A percentile compares a stretch with the other conserved stretches of the same genome.
Conservation (phyloP, 2,797 vertebrate species). For the Helostoma temminkii region DNA sequence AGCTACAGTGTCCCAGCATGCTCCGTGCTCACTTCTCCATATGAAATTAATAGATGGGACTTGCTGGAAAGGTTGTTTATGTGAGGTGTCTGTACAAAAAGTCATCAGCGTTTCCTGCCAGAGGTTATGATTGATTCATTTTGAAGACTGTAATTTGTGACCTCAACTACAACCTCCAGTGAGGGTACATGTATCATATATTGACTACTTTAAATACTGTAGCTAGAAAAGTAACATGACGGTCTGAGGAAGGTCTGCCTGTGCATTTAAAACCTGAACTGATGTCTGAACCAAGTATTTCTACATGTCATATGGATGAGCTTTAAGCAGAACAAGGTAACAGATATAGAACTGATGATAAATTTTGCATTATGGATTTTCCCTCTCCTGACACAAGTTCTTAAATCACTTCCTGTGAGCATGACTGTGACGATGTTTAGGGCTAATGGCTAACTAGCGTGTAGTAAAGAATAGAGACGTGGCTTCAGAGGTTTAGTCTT, state of each 20-base stretch:
- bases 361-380: too few relatives aligned
- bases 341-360: too few relatives aligned
- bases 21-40: constrained; percentile 8
- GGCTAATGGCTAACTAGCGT: not conserved
- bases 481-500: not conserved
- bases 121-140: constrained; percentile 39
- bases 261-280: constrained; percentile 32
- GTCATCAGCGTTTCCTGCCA: not conserved
- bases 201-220: constrained; percentile 58
- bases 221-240: constrained; percentile 50
- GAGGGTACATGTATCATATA: constrained; percentile 44
- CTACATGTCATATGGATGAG: too few relatives aligned
- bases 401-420: too few relatives aligned
- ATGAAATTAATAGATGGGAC: constrained; percentile 44
- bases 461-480: constrained; percentile 7
- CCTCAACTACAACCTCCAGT: constrained; percentile 29
- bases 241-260: constrained; percentile 46
- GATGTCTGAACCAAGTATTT: not conserved
- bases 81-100: constrained; percentile 12
- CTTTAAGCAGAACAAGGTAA: too few relatives aligned
- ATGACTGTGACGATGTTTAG: not conserved
- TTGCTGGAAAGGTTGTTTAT: constrained; percentile 22
- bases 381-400: too few relatives aligned
- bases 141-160: constrained; percentile 30
- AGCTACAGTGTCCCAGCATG: constrained; percentile 24